Evolutionary conservation across 2,113 vertebrate genomes (phyloP).

Genomic region (Casuarius casuarius): DNA sequence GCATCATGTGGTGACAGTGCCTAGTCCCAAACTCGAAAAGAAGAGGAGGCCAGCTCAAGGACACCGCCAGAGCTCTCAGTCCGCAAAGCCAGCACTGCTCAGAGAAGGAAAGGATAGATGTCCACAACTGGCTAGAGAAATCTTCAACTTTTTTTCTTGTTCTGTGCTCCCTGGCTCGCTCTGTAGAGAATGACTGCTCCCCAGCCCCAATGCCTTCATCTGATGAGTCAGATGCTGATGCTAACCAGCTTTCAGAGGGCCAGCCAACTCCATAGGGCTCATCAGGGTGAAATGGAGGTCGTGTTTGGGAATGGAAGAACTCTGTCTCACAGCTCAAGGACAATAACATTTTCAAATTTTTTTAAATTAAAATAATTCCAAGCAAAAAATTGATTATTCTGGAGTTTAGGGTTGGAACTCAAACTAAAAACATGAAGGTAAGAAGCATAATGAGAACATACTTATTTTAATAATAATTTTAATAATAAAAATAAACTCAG

Average conservation of each 20-base stretch:
- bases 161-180: background rate
- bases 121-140: background rate
- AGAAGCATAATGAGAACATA: background rate
- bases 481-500: background rate
- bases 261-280: background rate
- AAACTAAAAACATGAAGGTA: background rate
- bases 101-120: background rate
- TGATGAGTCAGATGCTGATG: background rate
- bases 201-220: background rate
- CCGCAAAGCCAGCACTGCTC: background rate
- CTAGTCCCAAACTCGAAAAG: background rate
- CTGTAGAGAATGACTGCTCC: background rate
- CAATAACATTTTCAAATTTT: background rate
- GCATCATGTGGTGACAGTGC: accelerated
- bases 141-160: background rate
- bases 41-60: background rate
- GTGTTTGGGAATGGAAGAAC: background rate
- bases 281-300: background rate
- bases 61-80: background rate
- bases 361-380: background rate
- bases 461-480: background rate
- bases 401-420: background rate
- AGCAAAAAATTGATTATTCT: background rate
- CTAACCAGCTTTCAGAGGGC: background rate
- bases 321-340: background rate